Evolutionary conservation across 2,797 vertebrate genomes (phyloP), one percentile per base, ranked within the genome.

Genomic region (Pseudocheirus occidentalis): DNA sequence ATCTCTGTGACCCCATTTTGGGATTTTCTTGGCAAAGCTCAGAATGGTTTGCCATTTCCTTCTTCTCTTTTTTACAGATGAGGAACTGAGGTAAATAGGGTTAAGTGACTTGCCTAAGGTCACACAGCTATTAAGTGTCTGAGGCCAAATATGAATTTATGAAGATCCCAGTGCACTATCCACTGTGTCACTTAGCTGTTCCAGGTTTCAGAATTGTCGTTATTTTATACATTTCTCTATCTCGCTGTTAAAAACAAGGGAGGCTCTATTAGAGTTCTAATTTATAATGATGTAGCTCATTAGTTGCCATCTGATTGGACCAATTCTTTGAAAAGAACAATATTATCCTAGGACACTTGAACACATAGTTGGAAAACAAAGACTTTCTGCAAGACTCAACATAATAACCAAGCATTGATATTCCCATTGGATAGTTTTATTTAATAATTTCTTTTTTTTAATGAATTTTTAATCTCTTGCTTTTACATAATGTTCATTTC

Each of bases 271-370:
- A 94, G 54, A 94, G 57, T 90, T 94, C 92, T 96, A 93, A 96
- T 93, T 93, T 92, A 92, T 96, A 96, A 96, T 93, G 91, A 97
- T 93, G 90, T 94, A 55, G 81, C 94, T 96, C 90, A 96, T 66
- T 95, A 95, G 96, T 92, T 40, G 54, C 95, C 95, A 94, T 94
- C 94, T 95, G 93, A 97, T 96, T 94, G 92, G 57, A 54, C 57
- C 94, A 95, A 29, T 96, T 97, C 95, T 95, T 92, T 93, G 59
- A 56, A 81, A 94, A 29, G 57, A 96, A 96, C 90, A 97, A 96
- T 53, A 92, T 95, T 96, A 97, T 96, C 96, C 95, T 96, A 53
- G 95, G 91, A 93, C 90, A 94, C 53, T 53, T 94, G 96, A 96
- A 96, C n/a, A 46, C 66, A 81, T 3, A 46, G 16, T 95, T 95